Conservation (phyloP, 2,888 invertebrate species). For the Trypoxylon attenuatum region DNA sequence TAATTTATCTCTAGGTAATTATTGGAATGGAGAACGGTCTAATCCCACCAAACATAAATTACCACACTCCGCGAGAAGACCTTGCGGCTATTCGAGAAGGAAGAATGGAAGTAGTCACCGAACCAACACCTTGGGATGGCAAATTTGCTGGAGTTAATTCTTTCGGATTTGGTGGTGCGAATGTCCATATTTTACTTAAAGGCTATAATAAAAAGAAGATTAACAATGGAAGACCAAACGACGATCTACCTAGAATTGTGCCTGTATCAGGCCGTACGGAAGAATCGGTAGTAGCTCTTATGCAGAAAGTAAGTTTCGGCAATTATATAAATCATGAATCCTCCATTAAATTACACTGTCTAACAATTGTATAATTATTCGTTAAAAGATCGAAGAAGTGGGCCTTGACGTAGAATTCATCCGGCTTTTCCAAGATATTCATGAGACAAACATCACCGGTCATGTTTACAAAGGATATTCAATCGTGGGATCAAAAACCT, state of each 20-base stretch:
- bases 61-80: conserved; percentile 78
- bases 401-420: conserved; percentile 80
- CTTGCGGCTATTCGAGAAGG: conserved; percentile 80
- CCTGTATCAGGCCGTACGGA: conserved; percentile 88
- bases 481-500: conserved; percentile 74
- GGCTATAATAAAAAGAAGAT: conserved; percentile 79
- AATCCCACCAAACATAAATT: conserved; percentile 93
- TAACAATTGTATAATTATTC: not conserved
- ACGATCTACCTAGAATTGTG: conserved; percentile 84
- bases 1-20: conserved; percentile 76
- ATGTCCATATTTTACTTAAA: conserved; percentile 83
- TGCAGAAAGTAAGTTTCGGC: conserved; percentile 77
- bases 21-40: conserved; percentile 87
- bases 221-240: conserved; percentile 79
- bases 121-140: conserved; percentile 80
- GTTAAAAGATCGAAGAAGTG: conserved; percentile 74
- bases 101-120: conserved; percentile 83
- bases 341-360: not conserved
- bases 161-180: conserved; percentile 95
- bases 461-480: conserved; percentile 87
- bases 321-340: not conserved
- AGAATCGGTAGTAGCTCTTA: conserved; percentile 81
- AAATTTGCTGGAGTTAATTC: conserved; percentile 89
- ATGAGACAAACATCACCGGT: conserved; percentile 76
- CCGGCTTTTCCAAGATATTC: conserved; percentile 79